A percentile compares a stretch with the other conserved stretches of the same genome.
These are phyloP conservation scores for Palythoa grandis DNA, from an alignment of 92 coral and sea anemone genomes.

Conservation along the genomic window DNA sequence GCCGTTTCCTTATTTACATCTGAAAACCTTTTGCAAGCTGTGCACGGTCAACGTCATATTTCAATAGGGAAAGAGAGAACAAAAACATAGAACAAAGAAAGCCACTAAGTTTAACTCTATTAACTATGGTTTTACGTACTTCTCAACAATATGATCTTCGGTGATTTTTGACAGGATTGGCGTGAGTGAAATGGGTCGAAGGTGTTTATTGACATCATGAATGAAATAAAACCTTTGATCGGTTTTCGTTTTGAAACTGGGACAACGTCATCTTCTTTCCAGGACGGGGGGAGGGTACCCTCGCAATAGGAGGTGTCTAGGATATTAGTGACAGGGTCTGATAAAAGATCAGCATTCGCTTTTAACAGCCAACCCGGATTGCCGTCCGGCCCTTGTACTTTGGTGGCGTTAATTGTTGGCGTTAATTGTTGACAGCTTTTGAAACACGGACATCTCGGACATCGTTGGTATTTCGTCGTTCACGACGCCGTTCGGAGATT, in stretches of 20 bases:
- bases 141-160: neutral
- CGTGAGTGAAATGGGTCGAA: neutral
- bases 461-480: neutral
- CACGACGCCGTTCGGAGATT: neutral
- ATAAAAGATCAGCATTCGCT: neutral
- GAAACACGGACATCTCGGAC: neutral
- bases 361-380: neutral
- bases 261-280: neutral
- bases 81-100: too few relatives aligned
- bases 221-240: too few relatives aligned
- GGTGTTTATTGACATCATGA: neutral
- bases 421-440: too few relatives aligned
- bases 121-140: neutral
- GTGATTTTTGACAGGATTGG: neutral
- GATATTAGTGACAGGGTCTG: neutral
- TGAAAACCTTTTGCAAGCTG: too few relatives aligned
- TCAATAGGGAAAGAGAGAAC: too few relatives aligned
- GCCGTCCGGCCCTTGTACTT: neutral
- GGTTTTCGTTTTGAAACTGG: neutral
- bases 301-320: neutral
- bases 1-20: too few relatives aligned
- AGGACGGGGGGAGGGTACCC: neutral
- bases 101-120: too few relatives aligned
- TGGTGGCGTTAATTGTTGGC: too few relatives aligned
- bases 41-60: too few relatives aligned